phyloP scores from a whole-genome alignment of 2,888 invertebrate species.

The Rhagophthalmus giganteus region DNA sequence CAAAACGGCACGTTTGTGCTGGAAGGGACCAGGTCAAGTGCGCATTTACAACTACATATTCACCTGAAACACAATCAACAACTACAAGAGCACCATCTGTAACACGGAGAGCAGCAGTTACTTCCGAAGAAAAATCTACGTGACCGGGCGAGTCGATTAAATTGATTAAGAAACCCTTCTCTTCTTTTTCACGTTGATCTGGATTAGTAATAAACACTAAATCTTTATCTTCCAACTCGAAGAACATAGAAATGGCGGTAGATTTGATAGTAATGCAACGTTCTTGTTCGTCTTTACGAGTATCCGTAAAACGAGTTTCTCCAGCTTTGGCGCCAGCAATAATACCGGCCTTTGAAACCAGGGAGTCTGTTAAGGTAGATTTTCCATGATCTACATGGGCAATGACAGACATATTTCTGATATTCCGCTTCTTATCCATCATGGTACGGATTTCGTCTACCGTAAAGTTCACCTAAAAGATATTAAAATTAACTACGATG shows the following conservation, averaged over 20 bases:
- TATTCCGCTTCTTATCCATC: slow-evolving; percentile 99
- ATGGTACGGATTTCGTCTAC: slow-evolving; percentile 99
- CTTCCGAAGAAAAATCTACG: slow-evolving; percentile 99
- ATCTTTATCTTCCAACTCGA: slow-evolving; percentile 95
- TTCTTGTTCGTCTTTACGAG: slow-evolving; percentile 99
- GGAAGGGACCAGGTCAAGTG: too few relatives aligned
- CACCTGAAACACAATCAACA: slow-evolving; percentile 99
- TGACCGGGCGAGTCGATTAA: slow-evolving; percentile 99
- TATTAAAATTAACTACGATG: slow-evolving; percentile 2
- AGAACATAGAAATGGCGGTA: slow-evolving; percentile 99
- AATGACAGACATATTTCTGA: slow-evolving; percentile 99
- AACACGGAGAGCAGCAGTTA: slow-evolving; percentile 98
- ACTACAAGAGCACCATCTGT: slow-evolving; percentile 99
- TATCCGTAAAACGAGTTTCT: slow-evolving; percentile 98
- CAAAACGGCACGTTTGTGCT: too few relatives aligned
- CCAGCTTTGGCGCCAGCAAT: slow-evolving; percentile 99
- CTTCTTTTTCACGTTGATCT: slow-evolving; percentile 87
- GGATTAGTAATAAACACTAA: slow-evolving; percentile 87
- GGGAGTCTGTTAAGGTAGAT: slow-evolving; percentile 98
- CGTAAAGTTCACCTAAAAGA: slow-evolving; percentile 96
- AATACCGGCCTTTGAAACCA: slow-evolving; percentile 99
- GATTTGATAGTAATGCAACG: slow-evolving; percentile 99
- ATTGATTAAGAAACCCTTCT: slow-evolving; percentile 98
- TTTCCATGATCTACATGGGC: slow-evolving; percentile 99
- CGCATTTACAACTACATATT: too few relatives aligned